Base-by-base conservation (phyloP, 2,113 vertebrate species). In the Pavo muticus region DNA sequence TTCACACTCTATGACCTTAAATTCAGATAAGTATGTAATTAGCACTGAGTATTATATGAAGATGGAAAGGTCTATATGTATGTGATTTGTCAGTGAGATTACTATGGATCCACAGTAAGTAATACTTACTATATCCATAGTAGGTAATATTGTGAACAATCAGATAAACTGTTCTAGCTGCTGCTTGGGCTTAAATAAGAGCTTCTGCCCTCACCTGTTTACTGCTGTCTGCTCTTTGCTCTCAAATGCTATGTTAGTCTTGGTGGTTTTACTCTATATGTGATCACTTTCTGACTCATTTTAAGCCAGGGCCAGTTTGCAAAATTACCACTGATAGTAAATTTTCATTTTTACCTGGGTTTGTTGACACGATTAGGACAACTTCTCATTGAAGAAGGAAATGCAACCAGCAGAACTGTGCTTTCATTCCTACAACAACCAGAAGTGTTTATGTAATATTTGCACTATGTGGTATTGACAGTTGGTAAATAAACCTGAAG, bases 31-130 rank as follows among this genome's bases (percentile, higher is more conserved):
- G 45, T 47, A 27, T 35, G n/a, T 74, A 82, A 89, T 75, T 27
- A 68, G 3, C 61, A 44, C 6, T 0, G 1, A 48, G 10, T 35
- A 9, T 35, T 61, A 13, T 10, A 84, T 29, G 0, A 20, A 42
- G 61, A 11, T 7, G 14, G 15, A 80, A 7, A 5, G 20, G 3
- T 37, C 0, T 13, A 2, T 45, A 15, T 70, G 35, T 30, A 47
- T 45, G 11, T 50, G 11, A 20, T 65, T 11, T 39, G 39, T 44
- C 40, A 52, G 3, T 54, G 50, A 64, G 1, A 2, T 48, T 37
- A 29, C 35, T 35, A 35, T 35, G 35, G 35, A 35, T 35, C 35
- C 35, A 35, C 35, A 35, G 35, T 35, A 35, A 35, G 35, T 35
- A 35, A 35, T 35, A 35, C 35, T 35, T 35, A 24, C 56, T 71